A percentile compares a stretch with the other conserved stretches of the same genome.
Conservation (phyloP, 2,113 vertebrate genomes). For the Eulemur macaco region DNA sequence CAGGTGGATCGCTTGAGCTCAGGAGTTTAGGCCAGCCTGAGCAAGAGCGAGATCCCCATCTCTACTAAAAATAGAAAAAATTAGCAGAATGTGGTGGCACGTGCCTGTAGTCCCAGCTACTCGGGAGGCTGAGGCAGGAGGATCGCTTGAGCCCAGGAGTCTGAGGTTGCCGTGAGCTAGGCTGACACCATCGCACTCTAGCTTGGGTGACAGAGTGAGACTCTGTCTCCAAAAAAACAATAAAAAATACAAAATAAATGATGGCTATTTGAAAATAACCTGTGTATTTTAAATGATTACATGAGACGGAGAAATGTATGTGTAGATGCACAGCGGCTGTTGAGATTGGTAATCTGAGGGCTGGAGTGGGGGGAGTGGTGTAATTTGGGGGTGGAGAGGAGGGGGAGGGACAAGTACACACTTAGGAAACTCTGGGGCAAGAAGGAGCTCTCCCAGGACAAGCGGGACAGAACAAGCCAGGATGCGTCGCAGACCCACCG, state of each 20-base stretch:
- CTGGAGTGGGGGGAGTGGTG: too few species aligned
- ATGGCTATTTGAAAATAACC: not conserved
- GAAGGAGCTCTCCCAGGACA: not conserved
- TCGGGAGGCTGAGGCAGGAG: too few species aligned
- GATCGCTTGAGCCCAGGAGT: too few species aligned
- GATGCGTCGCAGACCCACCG: accelerated
- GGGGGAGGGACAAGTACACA: not conserved
- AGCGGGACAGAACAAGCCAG: not conserved
- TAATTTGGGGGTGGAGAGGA: too few species aligned
- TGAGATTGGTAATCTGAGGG: not conserved
- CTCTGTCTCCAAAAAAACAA: not conserved
- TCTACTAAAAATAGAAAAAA: not conserved
- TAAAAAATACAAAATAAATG: not conserved
- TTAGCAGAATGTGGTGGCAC: not conserved
- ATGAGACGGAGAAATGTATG: not conserved
- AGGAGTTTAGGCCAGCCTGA: too few species aligned
- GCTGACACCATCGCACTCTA: too few species aligned
- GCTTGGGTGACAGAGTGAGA: too few species aligned
- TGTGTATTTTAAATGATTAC: not conserved
- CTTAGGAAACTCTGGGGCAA: not conserved
- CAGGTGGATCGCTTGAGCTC: accelerated
- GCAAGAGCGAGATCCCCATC: too few species aligned
- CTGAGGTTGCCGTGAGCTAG: too few species aligned
- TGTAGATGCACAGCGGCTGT: not conserved
- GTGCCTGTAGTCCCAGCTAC: too few species aligned